Percentiles rank a stretch among this genome's conserved stretches.
Evolutionary conservation across 2,113 vertebrate genomes (phyloP).

Genomic region (Neodon shergylaensis): DNA sequence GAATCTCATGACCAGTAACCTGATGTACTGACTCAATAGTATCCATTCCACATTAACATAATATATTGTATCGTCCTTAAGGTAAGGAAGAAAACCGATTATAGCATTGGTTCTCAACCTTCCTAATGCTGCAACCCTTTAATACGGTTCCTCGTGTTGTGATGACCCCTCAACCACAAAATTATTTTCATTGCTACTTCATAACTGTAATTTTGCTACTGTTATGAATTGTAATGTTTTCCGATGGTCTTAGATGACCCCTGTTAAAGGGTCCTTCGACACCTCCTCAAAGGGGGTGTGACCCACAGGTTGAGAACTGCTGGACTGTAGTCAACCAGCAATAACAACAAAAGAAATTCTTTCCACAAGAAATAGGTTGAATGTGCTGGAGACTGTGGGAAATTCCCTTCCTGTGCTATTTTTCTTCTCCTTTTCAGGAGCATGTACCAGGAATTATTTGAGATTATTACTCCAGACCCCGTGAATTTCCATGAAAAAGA

Average conservation of each 20-base stretch:
- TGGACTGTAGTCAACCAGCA: neutral
- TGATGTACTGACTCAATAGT: neutral
- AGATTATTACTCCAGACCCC: neutral
- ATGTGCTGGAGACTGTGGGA: neutral
- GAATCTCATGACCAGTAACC: neutral
- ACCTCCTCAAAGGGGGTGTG: neutral
- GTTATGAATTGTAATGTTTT: neutral
- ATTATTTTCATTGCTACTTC: neutral
- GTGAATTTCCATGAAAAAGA: constrained; percentile 5
- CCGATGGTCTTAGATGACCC: neutral
- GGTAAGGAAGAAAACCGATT: neutral
- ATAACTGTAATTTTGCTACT: neutral
- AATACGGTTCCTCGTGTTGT: neutral
- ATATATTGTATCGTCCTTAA: neutral
- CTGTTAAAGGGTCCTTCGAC: neutral
- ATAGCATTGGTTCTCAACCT: neutral
- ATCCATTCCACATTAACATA: neutral
- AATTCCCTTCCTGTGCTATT: constrained; percentile 20
- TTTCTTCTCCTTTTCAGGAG: constrained; percentile 4
- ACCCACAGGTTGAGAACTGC: neutral
- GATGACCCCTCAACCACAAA: neutral
- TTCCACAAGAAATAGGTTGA: neutral
- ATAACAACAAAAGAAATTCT: neutral
- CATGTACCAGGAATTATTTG: neutral
- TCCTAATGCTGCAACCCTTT: neutral